Conservation (phyloP, 2,113 vertebrate genomes). For the Seriola quinqueradiata region DNA sequence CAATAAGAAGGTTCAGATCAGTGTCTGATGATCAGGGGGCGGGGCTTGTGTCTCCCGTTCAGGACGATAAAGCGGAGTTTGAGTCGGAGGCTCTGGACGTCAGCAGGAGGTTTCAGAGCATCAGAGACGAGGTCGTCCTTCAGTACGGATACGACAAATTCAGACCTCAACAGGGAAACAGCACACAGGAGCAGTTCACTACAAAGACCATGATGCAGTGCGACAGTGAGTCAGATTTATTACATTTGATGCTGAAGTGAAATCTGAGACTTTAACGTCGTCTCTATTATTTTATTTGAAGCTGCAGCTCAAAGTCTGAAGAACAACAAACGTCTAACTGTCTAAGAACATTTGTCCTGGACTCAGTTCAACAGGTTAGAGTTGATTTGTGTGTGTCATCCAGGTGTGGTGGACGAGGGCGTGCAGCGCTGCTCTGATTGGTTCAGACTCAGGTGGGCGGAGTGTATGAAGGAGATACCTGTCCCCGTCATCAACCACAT, state of each 20-base stretch:
- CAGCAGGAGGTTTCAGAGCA: constrained; percentile 73
- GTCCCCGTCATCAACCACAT: constrained; percentile 87
- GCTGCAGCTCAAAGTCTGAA: no score
- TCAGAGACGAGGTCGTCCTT: constrained; percentile 85
- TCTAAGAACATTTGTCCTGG: no score
- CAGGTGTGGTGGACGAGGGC: constrained; percentile 85
- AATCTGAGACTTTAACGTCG: no score
- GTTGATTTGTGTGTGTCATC: neutral
- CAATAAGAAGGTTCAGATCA: neutral
- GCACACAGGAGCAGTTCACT: constrained; percentile 83
- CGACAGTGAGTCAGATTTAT: constrained; percentile 81
- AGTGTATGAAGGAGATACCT: constrained; percentile 47
- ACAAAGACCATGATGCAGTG: constrained; percentile 88
- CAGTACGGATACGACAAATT: constrained; percentile 77
- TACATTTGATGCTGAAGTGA: no score
- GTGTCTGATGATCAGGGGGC: neutral
- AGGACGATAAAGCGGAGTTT: constrained; percentile 78
- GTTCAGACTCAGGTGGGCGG: constrained; percentile 76
- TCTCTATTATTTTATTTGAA: no score
- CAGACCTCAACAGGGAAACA: neutral
- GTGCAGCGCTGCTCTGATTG: constrained; percentile 83
- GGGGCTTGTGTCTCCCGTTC: neutral
- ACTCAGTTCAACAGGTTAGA: no score
- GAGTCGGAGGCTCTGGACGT: constrained; percentile 72
- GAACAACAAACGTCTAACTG: no score